Conservation (phyloP, 2,113 vertebrate genomes). For the Amblyornis subalaris region DNA sequence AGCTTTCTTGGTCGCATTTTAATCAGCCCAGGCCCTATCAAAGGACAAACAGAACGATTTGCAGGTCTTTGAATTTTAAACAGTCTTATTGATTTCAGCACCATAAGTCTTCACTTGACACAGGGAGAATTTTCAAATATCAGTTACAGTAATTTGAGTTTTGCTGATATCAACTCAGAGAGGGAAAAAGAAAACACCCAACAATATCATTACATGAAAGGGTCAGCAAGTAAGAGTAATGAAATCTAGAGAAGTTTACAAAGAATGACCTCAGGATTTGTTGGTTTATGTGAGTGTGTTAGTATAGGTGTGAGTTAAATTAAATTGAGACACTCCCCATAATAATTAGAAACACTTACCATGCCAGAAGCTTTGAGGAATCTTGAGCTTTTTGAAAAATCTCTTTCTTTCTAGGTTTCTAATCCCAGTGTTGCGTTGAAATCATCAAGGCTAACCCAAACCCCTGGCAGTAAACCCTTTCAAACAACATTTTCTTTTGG, state of each 20-base stretch:
- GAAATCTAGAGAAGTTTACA: constrained; percentile 23
- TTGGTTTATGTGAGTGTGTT: not conserved
- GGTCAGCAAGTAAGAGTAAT: constrained; percentile 18
- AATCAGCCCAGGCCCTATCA: constrained; percentile 84
- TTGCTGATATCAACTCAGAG: constrained; percentile 66
- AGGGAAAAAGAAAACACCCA: constrained; percentile 3
- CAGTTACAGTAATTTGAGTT: constrained; percentile 75
- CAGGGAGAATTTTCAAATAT: constrained; percentile 76
- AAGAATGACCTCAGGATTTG: not conserved
- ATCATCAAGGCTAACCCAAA: constrained; percentile 5
- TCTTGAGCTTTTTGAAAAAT: not conserved
- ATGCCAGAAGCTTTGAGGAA: not conserved
- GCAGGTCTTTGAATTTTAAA: constrained; percentile 87
- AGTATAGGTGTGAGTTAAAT: not conserved
- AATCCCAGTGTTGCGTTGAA: constrained; percentile 20
- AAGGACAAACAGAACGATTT: constrained; percentile 87
- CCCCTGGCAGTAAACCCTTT: not conserved
- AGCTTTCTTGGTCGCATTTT: constrained; percentile 85
- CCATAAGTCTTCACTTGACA: constrained; percentile 76
- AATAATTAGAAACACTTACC: constrained; percentile 25
- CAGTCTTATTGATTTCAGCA: constrained; percentile 83
- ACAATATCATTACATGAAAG: not conserved
- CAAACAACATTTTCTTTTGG: constrained; percentile 9
- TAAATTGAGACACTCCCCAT: not conserved
- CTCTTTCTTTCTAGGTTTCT: constrained; percentile 13